A percentile compares a stretch with the other conserved stretches of the same genome.
Evolutionary conservation across 2,888 invertebrate species (phyloP).

Genomic region (Leptinotarsa rubiginosa): DNA sequence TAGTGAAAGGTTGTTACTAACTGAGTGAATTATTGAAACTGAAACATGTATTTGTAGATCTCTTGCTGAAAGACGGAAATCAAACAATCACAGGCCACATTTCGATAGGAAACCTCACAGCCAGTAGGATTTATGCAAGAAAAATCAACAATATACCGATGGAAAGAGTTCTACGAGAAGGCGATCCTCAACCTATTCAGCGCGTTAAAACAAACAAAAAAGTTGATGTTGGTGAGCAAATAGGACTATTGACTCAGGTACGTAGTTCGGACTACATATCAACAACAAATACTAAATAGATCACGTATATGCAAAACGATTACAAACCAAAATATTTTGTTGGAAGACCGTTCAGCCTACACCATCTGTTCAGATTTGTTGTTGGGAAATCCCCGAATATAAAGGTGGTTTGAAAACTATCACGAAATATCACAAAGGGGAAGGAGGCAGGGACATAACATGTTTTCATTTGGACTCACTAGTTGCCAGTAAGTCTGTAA

Average conservation of each 20-base stretch:
- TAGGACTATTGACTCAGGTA: conserved; percentile 51
- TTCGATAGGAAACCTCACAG: conserved; percentile 49
- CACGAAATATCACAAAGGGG: no score
- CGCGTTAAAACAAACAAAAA: conserved; percentile 56
- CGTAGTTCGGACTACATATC: not conserved
- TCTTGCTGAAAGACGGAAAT: conserved; percentile 48
- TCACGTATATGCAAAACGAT: no score
- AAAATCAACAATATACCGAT: conserved; percentile 55
- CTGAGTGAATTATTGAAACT: conserved; percentile 9
- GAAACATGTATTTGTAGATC: conserved; percentile 46
- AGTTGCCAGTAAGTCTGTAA: no score
- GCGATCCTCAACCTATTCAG: conserved; percentile 46
- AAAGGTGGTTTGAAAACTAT: no score
- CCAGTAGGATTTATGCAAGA: conserved; percentile 45
- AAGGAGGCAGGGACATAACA: no score
- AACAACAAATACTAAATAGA: no score
- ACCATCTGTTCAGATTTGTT: no score
- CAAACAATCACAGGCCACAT: conserved; percentile 46
- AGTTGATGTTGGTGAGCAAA: conserved; percentile 42
- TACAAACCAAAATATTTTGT: no score
- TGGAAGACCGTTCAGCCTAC: no score
- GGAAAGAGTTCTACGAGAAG: conserved; percentile 54
- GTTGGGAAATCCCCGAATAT: no score
- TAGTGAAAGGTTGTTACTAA: conserved; percentile 51
- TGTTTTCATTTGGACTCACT: no score